Percentiles rank a stretch among this genome's conserved stretches.
phyloP scores from a whole-genome alignment of 2,113 vertebrate genomes.

The Entelurus aequoreus region DNA sequence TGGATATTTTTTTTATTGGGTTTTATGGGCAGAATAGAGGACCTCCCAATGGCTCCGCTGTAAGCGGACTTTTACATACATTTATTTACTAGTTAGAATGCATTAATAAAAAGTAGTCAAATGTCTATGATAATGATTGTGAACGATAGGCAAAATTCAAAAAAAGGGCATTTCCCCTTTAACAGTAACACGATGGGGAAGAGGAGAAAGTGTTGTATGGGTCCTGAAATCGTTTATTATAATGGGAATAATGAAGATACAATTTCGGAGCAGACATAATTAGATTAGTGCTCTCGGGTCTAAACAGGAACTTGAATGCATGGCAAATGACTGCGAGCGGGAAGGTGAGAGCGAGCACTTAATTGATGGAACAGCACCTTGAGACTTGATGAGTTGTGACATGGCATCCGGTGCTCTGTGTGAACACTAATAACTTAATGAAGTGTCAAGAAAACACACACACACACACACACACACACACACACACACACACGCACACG shows the following conservation, averaged over 20 bases:
- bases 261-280: conserved; percentile 90
- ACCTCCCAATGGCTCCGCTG: no score
- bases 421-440: conserved; percentile 99
- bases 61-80: no score
- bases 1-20: no score
- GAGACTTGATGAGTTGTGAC: conserved; percentile 98
- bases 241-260: conserved; percentile 87
- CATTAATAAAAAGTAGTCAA: no score
- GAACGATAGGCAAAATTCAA: no score
- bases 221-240: conserved; percentile 80
- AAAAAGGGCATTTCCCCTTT: conserved; percentile 55
- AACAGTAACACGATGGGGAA: conserved; percentile 25
- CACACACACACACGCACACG: no score
- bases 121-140: no score
- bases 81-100: no score
- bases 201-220: conserved; percentile 28
- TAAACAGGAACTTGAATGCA: conserved; percentile 88
- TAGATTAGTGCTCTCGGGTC: conserved; percentile 96
- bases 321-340: conserved; percentile 85
- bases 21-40: no score
- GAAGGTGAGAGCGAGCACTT: conserved; percentile 91
- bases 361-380: conserved; percentile 95
- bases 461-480: conserved; percentile 45
- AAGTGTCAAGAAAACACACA: conserved; percentile 80
- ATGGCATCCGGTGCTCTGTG: conserved; percentile 86